Conservation (phyloP, 1,140 invertebrate genomes). For the Zaprionus africanus region DNA sequence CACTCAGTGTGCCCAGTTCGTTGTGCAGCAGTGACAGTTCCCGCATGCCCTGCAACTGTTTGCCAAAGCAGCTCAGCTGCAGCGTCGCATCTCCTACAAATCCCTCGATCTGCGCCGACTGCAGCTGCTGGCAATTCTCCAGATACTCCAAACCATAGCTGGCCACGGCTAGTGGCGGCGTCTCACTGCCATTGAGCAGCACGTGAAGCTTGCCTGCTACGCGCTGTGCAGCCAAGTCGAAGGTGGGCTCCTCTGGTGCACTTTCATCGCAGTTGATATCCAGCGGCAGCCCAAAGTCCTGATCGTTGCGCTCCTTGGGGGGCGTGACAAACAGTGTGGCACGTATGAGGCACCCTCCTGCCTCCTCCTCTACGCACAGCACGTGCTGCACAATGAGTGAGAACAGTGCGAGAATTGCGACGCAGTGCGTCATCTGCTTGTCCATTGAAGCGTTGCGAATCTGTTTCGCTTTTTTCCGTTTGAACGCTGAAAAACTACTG, state of each 20-base stretch:
- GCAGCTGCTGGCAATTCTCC: slow-evolving; percentile 61
- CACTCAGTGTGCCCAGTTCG: slow-evolving; percentile 46
- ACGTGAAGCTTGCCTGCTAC: slow-evolving; percentile 65
- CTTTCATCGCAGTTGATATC: slow-evolving; percentile 55
- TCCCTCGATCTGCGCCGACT: slow-evolving; percentile 45
- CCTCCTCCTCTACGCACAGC: slow-evolving; percentile 32
- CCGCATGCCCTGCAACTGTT: slow-evolving; percentile 19
- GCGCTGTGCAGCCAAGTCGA: slow-evolving; percentile 55
- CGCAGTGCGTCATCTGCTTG: slow-evolving; percentile 67
- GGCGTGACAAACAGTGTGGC: slow-evolving; percentile 59
- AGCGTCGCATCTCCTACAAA: slow-evolving; percentile 59
- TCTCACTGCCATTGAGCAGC: slow-evolving; percentile 64
- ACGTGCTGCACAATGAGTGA: slow-evolving; percentile 35
- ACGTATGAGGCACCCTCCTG: slow-evolving; percentile 52
- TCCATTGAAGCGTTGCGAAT: slow-evolving; percentile 55
- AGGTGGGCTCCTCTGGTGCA: not conserved
- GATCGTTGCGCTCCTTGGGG: slow-evolving; percentile 13
- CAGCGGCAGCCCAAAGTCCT: slow-evolving; percentile 62
- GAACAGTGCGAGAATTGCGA: slow-evolving; percentile 25
- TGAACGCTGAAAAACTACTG: slow-evolving; percentile 4
- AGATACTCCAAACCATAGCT: slow-evolving; percentile 75
- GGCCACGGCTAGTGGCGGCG: slow-evolving; percentile 46
- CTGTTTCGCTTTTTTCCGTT: slow-evolving; percentile 6
- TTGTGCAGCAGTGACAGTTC: slow-evolving; percentile 39
- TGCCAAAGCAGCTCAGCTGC: slow-evolving; percentile 34